A percentile compares a stretch with the other conserved stretches of the same genome.
phyloP scores from a whole-genome alignment of 37 sponge, comb jelly and placozoan genomes.

The Chondrilla cf. caribensis region DNA sequence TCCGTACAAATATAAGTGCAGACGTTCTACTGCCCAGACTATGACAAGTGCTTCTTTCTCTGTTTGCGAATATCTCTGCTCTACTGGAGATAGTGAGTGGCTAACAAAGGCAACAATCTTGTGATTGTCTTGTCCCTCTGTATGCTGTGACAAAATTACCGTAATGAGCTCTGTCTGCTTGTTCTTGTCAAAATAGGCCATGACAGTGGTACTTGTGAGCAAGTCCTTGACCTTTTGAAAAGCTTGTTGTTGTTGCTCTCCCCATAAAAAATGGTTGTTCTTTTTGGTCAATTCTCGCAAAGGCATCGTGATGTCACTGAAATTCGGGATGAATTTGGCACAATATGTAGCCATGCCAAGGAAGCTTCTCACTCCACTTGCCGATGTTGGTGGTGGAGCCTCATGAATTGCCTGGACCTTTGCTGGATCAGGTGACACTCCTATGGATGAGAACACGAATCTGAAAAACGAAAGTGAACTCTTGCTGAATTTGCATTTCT shows the following conservation, averaged over 20 bases:
- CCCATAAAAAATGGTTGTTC: conserved; percentile 30
- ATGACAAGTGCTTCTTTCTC: not conserved
- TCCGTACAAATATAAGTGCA: not conserved
- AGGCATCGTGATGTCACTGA: conserved; percentile 4
- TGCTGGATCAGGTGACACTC: not conserved
- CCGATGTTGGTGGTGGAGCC: conserved; percentile 26
- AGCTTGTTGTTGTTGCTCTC: conserved; percentile 7
- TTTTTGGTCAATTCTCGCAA: conserved; percentile 42
- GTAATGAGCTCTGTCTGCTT: conserved; percentile 32
- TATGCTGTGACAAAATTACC: conserved; percentile 31
- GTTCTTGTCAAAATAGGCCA: not conserved
- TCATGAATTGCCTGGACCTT: conserved; percentile 37
- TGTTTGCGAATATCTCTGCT: conserved; percentile 16
- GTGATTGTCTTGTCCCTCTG: conserved; percentile 12
- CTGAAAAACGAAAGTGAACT: conserved; percentile 40
- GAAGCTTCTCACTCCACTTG: not conserved
- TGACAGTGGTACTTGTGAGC: conserved; percentile 30
- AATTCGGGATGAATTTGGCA: conserved; percentile 46
- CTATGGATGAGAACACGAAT: conserved; percentile 29
- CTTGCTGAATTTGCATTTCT: conserved; percentile 52
- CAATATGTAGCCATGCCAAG: conserved; percentile 1
- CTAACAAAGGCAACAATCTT: conserved; percentile 43
- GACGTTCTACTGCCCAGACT: not conserved
- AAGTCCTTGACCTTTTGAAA: conserved; percentile 40
- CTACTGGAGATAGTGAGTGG: not conserved